A percentile compares a stretch with the other conserved stretches of the same genome.
phyloP scores from a whole-genome alignment of 2,888 invertebrate genomes.

The Hemicrepidius hirtus region DNA sequence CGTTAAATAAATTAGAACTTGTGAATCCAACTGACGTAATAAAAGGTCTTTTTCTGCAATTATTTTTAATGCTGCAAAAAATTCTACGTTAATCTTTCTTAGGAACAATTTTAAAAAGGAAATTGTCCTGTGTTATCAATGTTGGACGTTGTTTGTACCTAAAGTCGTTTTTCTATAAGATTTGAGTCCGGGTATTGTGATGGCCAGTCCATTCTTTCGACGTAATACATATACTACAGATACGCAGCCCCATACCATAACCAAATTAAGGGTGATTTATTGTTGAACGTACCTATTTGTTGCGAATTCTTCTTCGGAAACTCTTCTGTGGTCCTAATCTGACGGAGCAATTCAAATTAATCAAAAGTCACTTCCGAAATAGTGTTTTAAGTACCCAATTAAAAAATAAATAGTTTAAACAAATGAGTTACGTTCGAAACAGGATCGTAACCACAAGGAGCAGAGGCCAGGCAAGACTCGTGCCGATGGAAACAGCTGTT shows the following conservation, averaged over 20 bases:
- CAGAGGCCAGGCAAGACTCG: slow-evolving; percentile 48
- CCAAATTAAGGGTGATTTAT: too few species aligned
- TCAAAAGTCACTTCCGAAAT: slow-evolving; percentile 5
- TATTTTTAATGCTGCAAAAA: slow-evolving; percentile 38
- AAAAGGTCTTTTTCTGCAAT: slow-evolving; percentile 31
- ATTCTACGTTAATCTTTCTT: slow-evolving; percentile 8
- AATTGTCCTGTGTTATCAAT: too few species aligned
- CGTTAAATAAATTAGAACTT: slow-evolving; percentile 50
- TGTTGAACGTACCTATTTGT: too few species aligned
- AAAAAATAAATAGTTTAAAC: slow-evolving; percentile 2
- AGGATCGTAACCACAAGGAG: slow-evolving; percentile 20
- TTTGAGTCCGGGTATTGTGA: too few species aligned
- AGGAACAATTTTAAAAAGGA: too few species aligned
- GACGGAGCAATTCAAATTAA: neutral
- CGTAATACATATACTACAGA: too few species aligned
- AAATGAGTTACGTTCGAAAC: neutral
- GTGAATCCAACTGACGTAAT: slow-evolving; percentile 48
- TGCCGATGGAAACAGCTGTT: slow-evolving; percentile 45
- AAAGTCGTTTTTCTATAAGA: too few species aligned
- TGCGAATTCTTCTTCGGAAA: too few species aligned
- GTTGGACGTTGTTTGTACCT: too few species aligned
- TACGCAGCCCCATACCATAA: too few species aligned
- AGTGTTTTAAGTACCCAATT: neutral
- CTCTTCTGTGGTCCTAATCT: too few species aligned
- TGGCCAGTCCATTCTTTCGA: too few species aligned